Evolutionary conservation across 2,797 vertebrate genomes (phyloP).

Genomic region (Orestias chungarensis): DNA sequence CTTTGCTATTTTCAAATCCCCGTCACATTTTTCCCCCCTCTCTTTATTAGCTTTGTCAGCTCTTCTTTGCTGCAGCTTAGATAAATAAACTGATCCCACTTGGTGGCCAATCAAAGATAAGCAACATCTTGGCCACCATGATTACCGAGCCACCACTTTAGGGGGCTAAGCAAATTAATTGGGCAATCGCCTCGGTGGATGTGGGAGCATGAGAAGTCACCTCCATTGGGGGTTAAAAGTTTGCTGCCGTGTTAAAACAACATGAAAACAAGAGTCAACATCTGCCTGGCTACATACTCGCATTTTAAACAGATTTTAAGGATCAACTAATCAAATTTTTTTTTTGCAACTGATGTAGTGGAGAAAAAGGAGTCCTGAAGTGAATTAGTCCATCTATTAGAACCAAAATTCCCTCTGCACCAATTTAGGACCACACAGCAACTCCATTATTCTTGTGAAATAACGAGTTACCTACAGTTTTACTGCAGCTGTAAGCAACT

Average conservation of each 20-base stretch:
- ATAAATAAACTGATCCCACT: slow-evolving; percentile 55
- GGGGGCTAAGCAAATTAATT: slow-evolving; percentile 44
- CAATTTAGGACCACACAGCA: slow-evolving; percentile 10
- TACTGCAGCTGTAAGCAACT: slow-evolving; percentile 55
- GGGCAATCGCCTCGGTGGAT: slow-evolving; percentile 38
- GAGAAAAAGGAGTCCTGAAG: slow-evolving; percentile 22
- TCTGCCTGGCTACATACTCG: slow-evolving; percentile 37
- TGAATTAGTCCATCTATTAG: slow-evolving; percentile 7
- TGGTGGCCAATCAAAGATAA: slow-evolving; percentile 63
- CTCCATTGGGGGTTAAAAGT: slow-evolving; percentile 23
- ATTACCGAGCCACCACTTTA: slow-evolving; percentile 35
- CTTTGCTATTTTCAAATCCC: slow-evolving; percentile 15
- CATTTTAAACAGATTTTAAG: not conserved
- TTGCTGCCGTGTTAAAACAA: slow-evolving; percentile 6
- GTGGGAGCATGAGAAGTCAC: slow-evolving; percentile 39
- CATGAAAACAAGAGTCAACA: slow-evolving; percentile 38
- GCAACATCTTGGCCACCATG: slow-evolving; percentile 42
- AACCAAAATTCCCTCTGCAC: slow-evolving; percentile 8
- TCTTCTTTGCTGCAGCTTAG: slow-evolving; percentile 25
- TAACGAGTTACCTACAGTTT: slow-evolving; percentile 52
- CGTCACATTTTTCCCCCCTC: slow-evolving; percentile 19
- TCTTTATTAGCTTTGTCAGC: not conserved
- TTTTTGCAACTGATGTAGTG: not conserved
- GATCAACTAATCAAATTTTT: not conserved
- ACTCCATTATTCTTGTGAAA: slow-evolving; percentile 41